Base-by-base conservation (phyloP, 1,140 invertebrate genomes). In the Drosophila pruinosa region DNA sequence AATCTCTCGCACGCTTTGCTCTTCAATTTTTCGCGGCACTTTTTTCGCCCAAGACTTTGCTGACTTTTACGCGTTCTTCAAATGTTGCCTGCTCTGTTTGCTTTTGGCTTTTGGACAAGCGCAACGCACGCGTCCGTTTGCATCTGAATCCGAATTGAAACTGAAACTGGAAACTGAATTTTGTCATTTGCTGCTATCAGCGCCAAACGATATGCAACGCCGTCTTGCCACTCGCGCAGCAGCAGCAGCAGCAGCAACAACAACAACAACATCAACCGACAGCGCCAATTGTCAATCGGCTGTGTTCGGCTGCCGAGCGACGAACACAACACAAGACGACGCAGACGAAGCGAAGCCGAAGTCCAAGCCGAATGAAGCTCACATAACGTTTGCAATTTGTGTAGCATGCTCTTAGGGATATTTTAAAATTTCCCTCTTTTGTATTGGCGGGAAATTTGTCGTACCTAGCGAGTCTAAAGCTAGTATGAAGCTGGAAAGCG, bases 131-230 rank as follows among this genome's bases (percentile, higher is more conserved):
- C 75, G 83, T 88, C 83, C 83, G 82, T 59, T 71, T 82, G 41
- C 59, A 79, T 63, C 83, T 76, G 78, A 69, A 76, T 72, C 68
- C 83, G 78, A 83, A 68, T 72, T 57, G 75, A 82, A 78, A 86
- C 81, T 86, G 82, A 86, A 62, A 48, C 58, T 50, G 21, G 10
- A 45, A 17, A 39, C 56, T n/a, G 26, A 43, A 24, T 31, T 38
- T 43, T 52, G 65, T 36, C 58, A 36, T 22, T 36, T 70, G 72
- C 63, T 80, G 82, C 72, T 86, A 14, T n/a, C 24, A 50, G 75
- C 81, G 73, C 64, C 73, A 78, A 85, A 85, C 72, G 72, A 85
- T 85, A 85, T 85, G 80, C 80, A 85, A 72, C 75, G 77, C 53
- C 19, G 12, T 39, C 26, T 39, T 24, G 70, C 64, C 79, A 78